Evolutionary conservation across 1,140 invertebrate genomes (phyloP).

Genomic region (Oreohelix idahoensis): DNA sequence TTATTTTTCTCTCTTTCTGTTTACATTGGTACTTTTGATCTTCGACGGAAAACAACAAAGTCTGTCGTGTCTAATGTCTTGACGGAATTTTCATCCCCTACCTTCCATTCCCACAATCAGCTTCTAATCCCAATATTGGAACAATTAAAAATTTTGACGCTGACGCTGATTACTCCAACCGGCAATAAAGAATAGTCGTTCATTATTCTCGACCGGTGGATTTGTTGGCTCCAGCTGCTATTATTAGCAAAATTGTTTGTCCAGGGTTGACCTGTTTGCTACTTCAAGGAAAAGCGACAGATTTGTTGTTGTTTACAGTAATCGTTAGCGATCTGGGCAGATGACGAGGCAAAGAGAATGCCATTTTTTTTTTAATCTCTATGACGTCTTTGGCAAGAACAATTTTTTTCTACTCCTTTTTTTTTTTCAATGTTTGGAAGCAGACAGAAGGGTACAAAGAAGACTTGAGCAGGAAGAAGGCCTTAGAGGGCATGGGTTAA

Average conservation of each 20-base stretch:
- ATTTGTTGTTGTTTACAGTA: conserved; percentile 12
- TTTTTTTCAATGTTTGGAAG: too few species aligned
- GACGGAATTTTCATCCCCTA: neutral
- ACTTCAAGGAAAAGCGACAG: neutral
- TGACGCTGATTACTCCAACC: neutral
- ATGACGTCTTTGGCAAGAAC: too few species aligned
- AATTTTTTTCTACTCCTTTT: too few species aligned
- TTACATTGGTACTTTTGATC: too few species aligned
- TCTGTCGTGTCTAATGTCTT: neutral
- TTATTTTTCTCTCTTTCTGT: too few species aligned
- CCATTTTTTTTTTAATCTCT: too few species aligned
- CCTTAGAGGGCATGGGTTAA: too few species aligned
- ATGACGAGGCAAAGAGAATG: too few species aligned
- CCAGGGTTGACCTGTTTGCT: neutral
- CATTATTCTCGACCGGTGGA: neutral
- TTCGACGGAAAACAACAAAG: neutral
- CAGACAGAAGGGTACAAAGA: too few species aligned
- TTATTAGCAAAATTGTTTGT: neutral
- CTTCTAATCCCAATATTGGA: neutral
- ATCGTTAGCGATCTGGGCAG: neutral
- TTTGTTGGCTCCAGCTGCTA: conserved; percentile 9
- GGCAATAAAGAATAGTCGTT: neutral
- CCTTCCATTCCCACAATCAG: neutral
- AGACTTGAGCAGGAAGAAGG: too few species aligned
- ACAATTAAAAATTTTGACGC: neutral